Conservation (phyloP, 30 jellyfish, hydroid and myxozoan species). For the Rhopilema esculentum region DNA sequence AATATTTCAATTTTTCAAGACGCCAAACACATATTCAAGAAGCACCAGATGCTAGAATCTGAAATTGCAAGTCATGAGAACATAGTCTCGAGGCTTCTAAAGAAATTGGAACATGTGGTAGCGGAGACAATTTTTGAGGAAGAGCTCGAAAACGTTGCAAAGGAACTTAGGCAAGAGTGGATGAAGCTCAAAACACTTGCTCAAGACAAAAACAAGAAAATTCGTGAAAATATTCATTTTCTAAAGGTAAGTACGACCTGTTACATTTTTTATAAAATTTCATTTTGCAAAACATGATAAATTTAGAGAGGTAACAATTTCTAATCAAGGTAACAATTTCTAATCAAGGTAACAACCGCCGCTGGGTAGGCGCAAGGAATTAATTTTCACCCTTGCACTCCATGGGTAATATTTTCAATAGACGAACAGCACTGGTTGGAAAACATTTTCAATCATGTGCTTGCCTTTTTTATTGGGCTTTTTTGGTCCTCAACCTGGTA, state of each 20-base stretch:
- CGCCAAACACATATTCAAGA: conserved; percentile 55
- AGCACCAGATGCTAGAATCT: conserved; percentile 39
- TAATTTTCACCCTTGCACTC: too few species aligned
- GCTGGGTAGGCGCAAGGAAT: too few species aligned
- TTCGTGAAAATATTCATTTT: conserved; percentile 25
- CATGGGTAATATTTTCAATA: too few species aligned
- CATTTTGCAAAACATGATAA: too few species aligned
- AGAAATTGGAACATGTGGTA: conserved; percentile 14
- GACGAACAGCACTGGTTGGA: too few species aligned
- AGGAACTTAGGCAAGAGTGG: conserved; percentile 37
- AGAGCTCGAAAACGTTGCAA: neutral
- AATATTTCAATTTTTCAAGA: conserved; percentile 1
- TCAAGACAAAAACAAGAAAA: conserved; percentile 4
- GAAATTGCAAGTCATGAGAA: conserved; percentile 55
- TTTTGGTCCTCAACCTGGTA: too few species aligned
- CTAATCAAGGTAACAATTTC: too few species aligned
- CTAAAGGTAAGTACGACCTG: conserved; percentile 16
- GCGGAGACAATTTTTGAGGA: conserved; percentile 20
- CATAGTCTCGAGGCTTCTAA: conserved; percentile 3
- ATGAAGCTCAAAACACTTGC: conserved; percentile 23
- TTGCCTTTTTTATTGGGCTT: too few species aligned
- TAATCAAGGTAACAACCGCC: too few species aligned
- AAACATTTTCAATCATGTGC: too few species aligned
- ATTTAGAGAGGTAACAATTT: too few species aligned
- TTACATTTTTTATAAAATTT: neutral